phyloP scores from a whole-genome alignment of 2,113 vertebrate genomes.

The Cisticola juncidis region DNA sequence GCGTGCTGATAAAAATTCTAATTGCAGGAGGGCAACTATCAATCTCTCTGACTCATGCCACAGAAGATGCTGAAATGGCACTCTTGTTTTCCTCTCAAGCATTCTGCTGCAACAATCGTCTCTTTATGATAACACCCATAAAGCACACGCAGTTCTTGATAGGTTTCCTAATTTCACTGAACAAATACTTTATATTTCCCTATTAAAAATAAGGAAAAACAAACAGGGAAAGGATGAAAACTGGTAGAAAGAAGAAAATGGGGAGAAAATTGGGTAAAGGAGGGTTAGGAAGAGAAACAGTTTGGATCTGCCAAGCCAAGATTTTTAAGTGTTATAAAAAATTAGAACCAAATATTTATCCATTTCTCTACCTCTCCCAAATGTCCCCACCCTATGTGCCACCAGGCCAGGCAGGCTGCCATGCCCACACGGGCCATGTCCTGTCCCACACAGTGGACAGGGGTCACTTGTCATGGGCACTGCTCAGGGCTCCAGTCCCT shows the following conservation, averaged over 20 bases:
- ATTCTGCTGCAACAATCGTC: neutral
- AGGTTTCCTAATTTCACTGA: neutral
- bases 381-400: neutral
- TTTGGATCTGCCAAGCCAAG: neutral
- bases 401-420: neutral
- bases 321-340: neutral
- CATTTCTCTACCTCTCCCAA: neutral
- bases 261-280: neutral
- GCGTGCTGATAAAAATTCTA: conserved; percentile 46
- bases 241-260: neutral
- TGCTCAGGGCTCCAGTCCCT: neutral
- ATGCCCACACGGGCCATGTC: neutral
- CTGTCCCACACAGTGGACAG: neutral
- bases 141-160: neutral
- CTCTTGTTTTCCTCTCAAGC: conserved; percentile 16
- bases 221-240: neutral
- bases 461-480: neutral
- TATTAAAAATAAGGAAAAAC: neutral
- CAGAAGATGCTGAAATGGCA: conserved; percentile 57
- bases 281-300: neutral
- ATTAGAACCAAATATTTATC: neutral
- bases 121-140: neutral
- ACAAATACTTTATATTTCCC: neutral
- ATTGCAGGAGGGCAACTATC: conserved; percentile 44
- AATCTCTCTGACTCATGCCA: conserved; percentile 43